phyloP scores from a whole-genome alignment of 2,888 invertebrate genomes.

The Cerceris ruficornis region DNA sequence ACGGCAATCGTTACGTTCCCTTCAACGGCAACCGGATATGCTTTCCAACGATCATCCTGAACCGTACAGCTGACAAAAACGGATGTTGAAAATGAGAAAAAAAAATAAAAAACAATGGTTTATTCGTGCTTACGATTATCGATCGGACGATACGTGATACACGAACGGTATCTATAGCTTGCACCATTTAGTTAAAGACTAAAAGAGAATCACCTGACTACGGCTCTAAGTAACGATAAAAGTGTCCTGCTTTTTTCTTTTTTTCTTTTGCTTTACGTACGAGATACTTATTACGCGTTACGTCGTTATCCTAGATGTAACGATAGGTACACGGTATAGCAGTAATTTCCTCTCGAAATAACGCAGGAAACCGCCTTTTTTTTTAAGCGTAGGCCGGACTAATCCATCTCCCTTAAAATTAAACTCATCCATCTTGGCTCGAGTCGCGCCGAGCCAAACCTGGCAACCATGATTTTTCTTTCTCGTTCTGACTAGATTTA shows the following conservation, averaged over 20 bases:
- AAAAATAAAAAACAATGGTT: conserved; percentile 14
- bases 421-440: conserved; percentile 30
- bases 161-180: not conserved
- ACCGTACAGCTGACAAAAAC: conserved; percentile 40
- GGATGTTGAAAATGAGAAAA: not conserved
- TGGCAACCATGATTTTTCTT: conserved; percentile 19
- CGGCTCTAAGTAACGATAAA: conserved; percentile 21
- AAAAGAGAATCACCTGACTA: conserved; percentile 19
- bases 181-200: conserved; percentile 7
- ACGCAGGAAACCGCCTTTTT: conserved; percentile 59
- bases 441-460: conserved; percentile 33
- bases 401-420: conserved; percentile 66
- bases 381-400: conserved; percentile 80
- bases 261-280: conserved; percentile 13
- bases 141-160: not conserved
- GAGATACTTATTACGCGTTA: conserved; percentile 32
- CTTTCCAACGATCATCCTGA: conserved; percentile 44
- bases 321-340: conserved; percentile 54
- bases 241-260: conserved; percentile 6
- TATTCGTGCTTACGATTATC: conserved; percentile 6
- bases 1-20: conserved; percentile 73
- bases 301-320: conserved; percentile 49
- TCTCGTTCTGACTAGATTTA: conserved; percentile 53
- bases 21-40: conserved; percentile 2
- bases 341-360: conserved; percentile 53